Evolutionary conservation across 2,797 vertebrate genomes (phyloP), one percentile per base, ranked within the genome.

Genomic region (Buphagus erythrorhynchus): DNA sequence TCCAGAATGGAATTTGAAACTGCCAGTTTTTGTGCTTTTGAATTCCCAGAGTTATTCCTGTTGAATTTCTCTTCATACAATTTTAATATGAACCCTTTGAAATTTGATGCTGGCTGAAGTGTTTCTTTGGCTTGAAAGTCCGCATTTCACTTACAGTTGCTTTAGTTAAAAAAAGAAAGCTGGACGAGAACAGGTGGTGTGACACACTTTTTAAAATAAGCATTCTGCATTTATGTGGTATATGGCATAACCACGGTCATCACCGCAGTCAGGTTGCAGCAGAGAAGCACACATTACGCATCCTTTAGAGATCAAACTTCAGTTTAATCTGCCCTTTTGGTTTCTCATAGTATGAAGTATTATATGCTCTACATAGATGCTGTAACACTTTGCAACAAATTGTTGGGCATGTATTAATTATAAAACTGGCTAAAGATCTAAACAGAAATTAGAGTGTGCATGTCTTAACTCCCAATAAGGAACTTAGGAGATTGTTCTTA

Each of bases 1-100:
- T 91, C 51, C 58, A 89, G 43, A 43, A 62, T 16, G 89, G 82
- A 92, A 95, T 94, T 86, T 91, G 61, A 91, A 85, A 62, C 89
- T 80, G 76, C 16, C 21, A 58, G 42, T 24, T 93, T 90, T 91
- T 80, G 52, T 83, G 46, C 46, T 87, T 91, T 94, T 93, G 85
- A 94, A 83, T 96, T 89, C 49, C 71, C 25, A 8, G 20, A 85
- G 83, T 84, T 92, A 88, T 89, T 86, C 87, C 72, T 88, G 36
- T 81, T 88, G 61, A 54, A 93, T 88, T 92, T 91, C 25, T 91
- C 61, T 86, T 81, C 59, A 59, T 90, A 36, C 59, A 92, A 71
- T 80, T 95, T 95, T 93, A 93, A 83, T 86, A 93, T 7, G 65
- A 92, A 49, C 33, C 38, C 83, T 96, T 96, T 97, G 93, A 96